Conservation (phyloP, 1,140 invertebrate genomes). For the Ips nitidus region DNA sequence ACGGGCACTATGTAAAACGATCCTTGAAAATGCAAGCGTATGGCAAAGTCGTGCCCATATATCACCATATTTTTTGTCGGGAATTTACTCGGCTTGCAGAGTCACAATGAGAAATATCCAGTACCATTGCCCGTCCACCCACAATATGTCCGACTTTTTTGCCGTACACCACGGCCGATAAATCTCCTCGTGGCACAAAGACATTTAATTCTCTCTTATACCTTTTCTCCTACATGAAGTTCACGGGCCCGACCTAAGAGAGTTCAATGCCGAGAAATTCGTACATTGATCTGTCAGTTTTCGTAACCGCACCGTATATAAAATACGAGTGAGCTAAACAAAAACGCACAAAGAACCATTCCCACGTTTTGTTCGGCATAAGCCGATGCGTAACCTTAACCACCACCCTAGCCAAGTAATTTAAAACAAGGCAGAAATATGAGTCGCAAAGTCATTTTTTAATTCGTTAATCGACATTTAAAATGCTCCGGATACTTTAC, state of each 20-base stretch:
- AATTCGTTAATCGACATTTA: conserved; percentile 26
- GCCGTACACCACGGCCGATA: not conserved
- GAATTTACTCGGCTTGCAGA: conserved; percentile 24
- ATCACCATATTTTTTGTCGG: conserved; percentile 33
- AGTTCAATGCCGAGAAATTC: conserved; percentile 1
- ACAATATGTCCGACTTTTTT: conserved; percentile 18
- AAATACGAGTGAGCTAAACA: not conserved
- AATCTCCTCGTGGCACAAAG: conserved; percentile 19
- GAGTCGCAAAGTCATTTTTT: conserved; percentile 19
- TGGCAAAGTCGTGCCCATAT: conserved; percentile 25
- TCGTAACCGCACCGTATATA: not conserved
- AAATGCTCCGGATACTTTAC: conserved; percentile 19
- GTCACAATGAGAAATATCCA: conserved; percentile 31
- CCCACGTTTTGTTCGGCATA: conserved; percentile 16
- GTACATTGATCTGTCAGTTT: conserved; percentile 1
- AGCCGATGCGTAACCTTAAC: conserved; percentile 21
- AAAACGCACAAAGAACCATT: conserved; percentile 8
- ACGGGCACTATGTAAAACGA: conserved; percentile 19
- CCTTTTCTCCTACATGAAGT: not conserved
- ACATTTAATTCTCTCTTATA: conserved; percentile 11
- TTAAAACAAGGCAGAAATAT: conserved; percentile 26
- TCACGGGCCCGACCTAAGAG: conserved; percentile 9
- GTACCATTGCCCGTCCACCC: conserved; percentile 29
- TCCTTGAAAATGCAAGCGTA: conserved; percentile 24
- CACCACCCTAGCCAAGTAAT: conserved; percentile 13